Conservation (phyloP, 2,113 vertebrate genomes). For the Channa maculata region DNA sequence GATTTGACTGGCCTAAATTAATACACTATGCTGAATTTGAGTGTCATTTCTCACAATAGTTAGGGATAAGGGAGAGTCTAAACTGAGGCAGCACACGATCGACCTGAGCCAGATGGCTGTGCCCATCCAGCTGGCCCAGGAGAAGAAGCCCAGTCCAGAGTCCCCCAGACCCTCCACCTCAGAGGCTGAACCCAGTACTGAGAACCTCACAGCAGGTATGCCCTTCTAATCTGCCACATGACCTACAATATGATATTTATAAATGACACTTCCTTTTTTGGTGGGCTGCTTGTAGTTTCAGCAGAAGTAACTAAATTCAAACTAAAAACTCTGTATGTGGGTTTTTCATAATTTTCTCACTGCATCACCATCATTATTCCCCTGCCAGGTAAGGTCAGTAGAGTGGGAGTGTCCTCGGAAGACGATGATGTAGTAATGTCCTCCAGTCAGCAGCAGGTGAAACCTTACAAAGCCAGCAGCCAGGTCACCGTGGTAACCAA, state of each 20-base stretch:
- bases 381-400: conserved; percentile 73
- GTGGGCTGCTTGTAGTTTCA: neutral
- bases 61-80: conserved; percentile 92
- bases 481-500: conserved; percentile 89
- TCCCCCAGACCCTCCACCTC: conserved; percentile 88
- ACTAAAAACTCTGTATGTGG: neutral
- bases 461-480: conserved; percentile 85
- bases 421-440: conserved; percentile 79
- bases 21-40: neutral
- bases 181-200: conserved; percentile 87
- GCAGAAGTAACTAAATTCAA: conserved; percentile 1
- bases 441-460: conserved; percentile 85
- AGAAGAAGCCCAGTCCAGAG: conserved; percentile 90
- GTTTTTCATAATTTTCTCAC: neutral
- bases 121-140: conserved; percentile 92
- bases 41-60: conserved; percentile 71
- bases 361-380: neutral
- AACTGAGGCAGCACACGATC: conserved; percentile 93
- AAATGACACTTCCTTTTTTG: conserved; percentile 14
- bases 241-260: neutral
- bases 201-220: conserved; percentile 87
- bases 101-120: conserved; percentile 99
- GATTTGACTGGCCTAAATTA: neutral
- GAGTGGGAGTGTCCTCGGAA: conserved; percentile 51
- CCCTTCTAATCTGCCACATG: neutral